Percentiles rank a stretch among this genome's conserved stretches.
Evolutionary conservation across 2,888 invertebrate genomes (phyloP).

Genomic region (Platycnemis pennipes): DNA sequence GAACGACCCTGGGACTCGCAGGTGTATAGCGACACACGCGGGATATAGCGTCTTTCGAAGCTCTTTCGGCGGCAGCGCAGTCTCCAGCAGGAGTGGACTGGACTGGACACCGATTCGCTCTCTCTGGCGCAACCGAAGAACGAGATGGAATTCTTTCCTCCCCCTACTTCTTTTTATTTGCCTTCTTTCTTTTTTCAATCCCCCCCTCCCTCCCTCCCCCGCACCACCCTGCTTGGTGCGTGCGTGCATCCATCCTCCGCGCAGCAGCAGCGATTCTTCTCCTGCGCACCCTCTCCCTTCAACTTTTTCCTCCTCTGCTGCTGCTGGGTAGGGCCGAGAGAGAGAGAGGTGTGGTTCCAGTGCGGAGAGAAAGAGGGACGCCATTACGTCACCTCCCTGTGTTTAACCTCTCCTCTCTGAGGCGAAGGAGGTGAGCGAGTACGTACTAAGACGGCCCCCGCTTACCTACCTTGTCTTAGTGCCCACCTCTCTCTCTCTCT

Average conservation of each 20-base stretch:
- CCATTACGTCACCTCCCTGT: conserved; percentile 15
- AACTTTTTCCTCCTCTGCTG: background rate
- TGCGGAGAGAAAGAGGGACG: background rate
- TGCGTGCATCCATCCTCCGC: background rate
- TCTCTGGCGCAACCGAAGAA: background rate
- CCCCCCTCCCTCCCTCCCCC: background rate
- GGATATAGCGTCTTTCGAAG: too few species aligned
- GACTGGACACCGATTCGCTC: background rate
- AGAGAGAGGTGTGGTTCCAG: background rate
- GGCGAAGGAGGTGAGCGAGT: background rate
- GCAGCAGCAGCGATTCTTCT: background rate
- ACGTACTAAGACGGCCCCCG: background rate
- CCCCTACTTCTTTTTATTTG: background rate
- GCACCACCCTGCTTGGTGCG: background rate
- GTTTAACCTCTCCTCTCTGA: background rate
- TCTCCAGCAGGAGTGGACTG: too few species aligned
- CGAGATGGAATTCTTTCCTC: conserved; percentile 26
- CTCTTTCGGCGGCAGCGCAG: too few species aligned
- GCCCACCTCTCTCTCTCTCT: background rate
- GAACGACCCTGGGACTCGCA: background rate
- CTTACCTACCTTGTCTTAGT: background rate
- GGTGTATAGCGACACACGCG: background rate
- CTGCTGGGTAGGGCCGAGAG: background rate
- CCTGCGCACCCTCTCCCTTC: background rate
- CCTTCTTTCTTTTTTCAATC: background rate